Evolutionary conservation across 1,140 invertebrate species (phyloP), one percentile per base, ranked within the genome.

Genomic region (Scylla paramamosain): DNA sequence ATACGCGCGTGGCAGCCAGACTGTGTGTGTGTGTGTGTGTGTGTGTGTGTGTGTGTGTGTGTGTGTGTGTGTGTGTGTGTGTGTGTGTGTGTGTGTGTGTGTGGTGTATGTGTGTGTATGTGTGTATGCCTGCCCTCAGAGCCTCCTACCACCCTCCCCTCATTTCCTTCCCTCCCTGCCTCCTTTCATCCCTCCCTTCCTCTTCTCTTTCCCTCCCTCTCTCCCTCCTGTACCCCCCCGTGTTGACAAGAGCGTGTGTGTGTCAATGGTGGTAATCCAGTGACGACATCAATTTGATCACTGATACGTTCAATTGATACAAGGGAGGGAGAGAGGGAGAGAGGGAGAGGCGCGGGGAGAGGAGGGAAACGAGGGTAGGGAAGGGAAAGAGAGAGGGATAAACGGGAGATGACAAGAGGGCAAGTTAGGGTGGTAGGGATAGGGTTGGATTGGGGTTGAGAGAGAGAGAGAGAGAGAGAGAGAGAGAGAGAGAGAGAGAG

Each of bases 221-320:
- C 90, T 84, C 94, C 82, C 45, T 28, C 83, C 45, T 59, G 16
- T 48, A 45, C 90, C 48, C 31, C 91, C 91, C 45, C 90, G 16
- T 92, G 82, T 86, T 92, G 77, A 92, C 82, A 91, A 86, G 94
- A 46, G 90, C 82, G 94, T 95, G 94, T 95, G 94, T 95, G 94
- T 95, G 94, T 95, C 94, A 95, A 92, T 95, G 94, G 94, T 84
- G 90, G 94, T 95, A 95, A 95, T 95, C 91, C 94, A 28, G 94
- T 95, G 90, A 92, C 90, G 92, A 91, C 94, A 95, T 95, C 94
- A 95, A 95, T 95, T 95, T 95, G 94, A 95, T 95, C 94, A 95
- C 94, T 95, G 94, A 95, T 95, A 95, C 94, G 94, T 95, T 95
- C 94, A 95, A 95, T 95, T 95, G 94, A 95, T 95, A 95, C 94